Percentiles rank a stretch among this genome's conserved stretches.
These are phyloP conservation scores for Heliocidaris erythrogramma DNA, from an alignment of 35 echinoderm and acorn worm species.

Conservation along the genomic window DNA sequence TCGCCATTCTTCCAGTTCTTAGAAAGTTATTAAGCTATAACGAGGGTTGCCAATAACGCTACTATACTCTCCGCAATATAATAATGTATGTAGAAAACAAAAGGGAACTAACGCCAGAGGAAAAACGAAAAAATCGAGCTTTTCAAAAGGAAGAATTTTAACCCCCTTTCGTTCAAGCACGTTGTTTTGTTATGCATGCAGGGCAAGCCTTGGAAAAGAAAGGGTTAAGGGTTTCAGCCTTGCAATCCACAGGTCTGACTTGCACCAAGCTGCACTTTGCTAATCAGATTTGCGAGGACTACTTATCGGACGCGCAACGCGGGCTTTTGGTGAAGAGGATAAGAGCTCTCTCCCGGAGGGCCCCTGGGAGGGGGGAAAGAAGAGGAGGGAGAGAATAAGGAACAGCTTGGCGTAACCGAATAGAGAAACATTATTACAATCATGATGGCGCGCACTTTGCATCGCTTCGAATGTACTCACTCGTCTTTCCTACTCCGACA, in stretches of 20 bases:
- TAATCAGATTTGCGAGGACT: not conserved
- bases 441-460: not conserved
- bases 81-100: not conserved
- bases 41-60: not conserved
- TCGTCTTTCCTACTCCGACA: not conserved
- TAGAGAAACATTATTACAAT: slow-evolving; percentile 13
- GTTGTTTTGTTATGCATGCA: not conserved
- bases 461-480: not conserved
- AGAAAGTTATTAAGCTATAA: not conserved
- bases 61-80: not conserved
- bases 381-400: not conserved
- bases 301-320: not conserved
- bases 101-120: not conserved
- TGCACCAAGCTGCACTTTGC: not conserved
- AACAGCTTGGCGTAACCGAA: not conserved
- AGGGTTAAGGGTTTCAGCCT: not conserved
- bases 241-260: not conserved
- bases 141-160: not conserved
- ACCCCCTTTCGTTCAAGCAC: not conserved
- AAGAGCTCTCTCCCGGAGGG: not conserved
- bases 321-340: not conserved
- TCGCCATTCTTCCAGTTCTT: not conserved
- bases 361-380: not conserved
- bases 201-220: not conserved
- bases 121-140: too few relatives aligned